Evolutionary conservation across 2,113 vertebrate species (phyloP).

Genomic region (Gopherus evgoodei): DNA sequence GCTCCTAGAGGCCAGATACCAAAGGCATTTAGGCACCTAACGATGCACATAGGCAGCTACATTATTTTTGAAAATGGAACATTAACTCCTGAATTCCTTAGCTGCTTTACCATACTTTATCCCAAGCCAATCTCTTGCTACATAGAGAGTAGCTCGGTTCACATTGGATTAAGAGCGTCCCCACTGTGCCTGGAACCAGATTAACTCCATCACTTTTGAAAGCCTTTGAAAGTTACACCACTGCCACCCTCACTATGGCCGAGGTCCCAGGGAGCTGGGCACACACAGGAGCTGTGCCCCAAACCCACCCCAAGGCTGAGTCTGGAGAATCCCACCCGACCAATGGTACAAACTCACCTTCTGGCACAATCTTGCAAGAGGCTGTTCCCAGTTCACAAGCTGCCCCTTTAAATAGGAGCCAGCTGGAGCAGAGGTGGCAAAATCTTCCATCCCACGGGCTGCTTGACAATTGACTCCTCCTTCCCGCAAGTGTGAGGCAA

Average conservation of each 20-base stretch:
- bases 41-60: background rate
- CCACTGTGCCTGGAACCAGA: background rate
- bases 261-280: background rate
- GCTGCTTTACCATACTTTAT: background rate
- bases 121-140: background rate
- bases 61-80: background rate
- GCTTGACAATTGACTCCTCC: background rate
- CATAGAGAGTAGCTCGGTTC: background rate
- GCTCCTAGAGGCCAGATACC: background rate
- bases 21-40: background rate
- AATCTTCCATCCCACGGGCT: background rate
- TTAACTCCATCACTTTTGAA: too few relatives aligned
- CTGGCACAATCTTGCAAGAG: background rate
- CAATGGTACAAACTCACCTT: background rate
- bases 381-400: background rate
- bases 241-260: background rate
- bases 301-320: background rate
- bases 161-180: background rate
- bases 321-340: background rate
- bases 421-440: background rate
- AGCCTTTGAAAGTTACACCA: background rate
- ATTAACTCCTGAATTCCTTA: background rate
- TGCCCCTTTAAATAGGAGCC: background rate
- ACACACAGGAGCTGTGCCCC: background rate
- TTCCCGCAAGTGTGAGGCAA: rapidly evolving